Conservation (phyloP, 2,797 vertebrate species). For the Ambastaia sidthimunki region DNA sequence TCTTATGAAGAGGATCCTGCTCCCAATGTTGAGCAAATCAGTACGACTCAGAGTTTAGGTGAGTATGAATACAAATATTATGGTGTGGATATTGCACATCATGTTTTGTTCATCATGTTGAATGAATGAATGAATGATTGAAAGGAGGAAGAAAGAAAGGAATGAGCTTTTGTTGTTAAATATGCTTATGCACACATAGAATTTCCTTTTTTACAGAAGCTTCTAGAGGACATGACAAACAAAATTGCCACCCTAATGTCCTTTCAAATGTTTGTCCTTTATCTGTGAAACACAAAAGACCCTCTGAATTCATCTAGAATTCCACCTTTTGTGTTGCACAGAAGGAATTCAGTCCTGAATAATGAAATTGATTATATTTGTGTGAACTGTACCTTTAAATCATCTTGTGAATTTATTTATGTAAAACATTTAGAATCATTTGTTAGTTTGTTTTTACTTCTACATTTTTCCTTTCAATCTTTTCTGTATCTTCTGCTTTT, state of each 20-base stretch:
- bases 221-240: no score
- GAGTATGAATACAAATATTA: neutral
- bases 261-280: neutral
- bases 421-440: neutral
- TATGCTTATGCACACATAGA: no score
- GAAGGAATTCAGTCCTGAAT: no score
- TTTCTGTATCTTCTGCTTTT: neutral
- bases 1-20: slow-evolving; percentile 87
- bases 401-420: neutral
- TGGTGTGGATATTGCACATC: neutral
- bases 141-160: no score
- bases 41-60: slow-evolving; percentile 73
- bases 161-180: no score
- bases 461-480: slow-evolving; percentile 19
- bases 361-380: neutral
- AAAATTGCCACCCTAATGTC: neutral
- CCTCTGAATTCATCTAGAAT: neutral
- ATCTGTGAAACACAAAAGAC: neutral
- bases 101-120: neutral
- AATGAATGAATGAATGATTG: no score
- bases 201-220: no score
- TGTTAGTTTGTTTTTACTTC: neutral
- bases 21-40: slow-evolving; percentile 71
- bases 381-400: neutral
- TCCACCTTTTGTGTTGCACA: no score